Percentiles rank a stretch among this genome's conserved stretches.
Conservation (phyloP, 1,140 invertebrate species). For the Drosophila melanogaster region DNA sequence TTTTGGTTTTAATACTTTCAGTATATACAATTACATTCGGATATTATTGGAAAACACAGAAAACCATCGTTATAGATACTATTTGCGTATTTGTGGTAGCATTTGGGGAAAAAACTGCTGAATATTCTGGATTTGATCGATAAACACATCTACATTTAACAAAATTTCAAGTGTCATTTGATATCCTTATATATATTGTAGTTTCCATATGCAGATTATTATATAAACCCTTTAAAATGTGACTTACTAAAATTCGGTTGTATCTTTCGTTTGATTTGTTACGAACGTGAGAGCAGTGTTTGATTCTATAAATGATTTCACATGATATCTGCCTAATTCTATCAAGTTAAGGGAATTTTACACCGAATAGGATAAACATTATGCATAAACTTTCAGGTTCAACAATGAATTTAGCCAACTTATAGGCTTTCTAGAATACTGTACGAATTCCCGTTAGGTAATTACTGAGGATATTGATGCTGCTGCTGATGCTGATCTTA, state of each 20-base stretch:
- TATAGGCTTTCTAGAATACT: neutral
- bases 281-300: conserved; percentile 60
- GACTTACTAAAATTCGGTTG: conserved; percentile 63
- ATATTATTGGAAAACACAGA: conserved; percentile 76
- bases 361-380: conserved; percentile 15
- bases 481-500: conserved; percentile 52
- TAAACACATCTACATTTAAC: conserved; percentile 73
- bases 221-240: conserved; percentile 51
- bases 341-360: conserved; percentile 29
- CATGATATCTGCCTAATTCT: conserved; percentile 19
- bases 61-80: conserved; percentile 67
- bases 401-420: conserved; percentile 6
- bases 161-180: conserved; percentile 47
- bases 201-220: conserved; percentile 42
- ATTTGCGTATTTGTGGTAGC: conserved; percentile 43
- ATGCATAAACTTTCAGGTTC: conserved; percentile 12
- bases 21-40: conserved; percentile 58
- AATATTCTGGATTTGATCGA: conserved; percentile 40
- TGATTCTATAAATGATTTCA: conserved; percentile 52
- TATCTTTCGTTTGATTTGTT: conserved; percentile 65
- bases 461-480: conserved; percentile 25
- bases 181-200: conserved; percentile 57
- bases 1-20: conserved; percentile 29
- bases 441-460: conserved; percentile 14
- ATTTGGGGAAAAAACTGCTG: conserved; percentile 45